Evolutionary conservation across 2,888 invertebrate genomes (phyloP).

Genomic region (Lycophotia porphyrea): DNA sequence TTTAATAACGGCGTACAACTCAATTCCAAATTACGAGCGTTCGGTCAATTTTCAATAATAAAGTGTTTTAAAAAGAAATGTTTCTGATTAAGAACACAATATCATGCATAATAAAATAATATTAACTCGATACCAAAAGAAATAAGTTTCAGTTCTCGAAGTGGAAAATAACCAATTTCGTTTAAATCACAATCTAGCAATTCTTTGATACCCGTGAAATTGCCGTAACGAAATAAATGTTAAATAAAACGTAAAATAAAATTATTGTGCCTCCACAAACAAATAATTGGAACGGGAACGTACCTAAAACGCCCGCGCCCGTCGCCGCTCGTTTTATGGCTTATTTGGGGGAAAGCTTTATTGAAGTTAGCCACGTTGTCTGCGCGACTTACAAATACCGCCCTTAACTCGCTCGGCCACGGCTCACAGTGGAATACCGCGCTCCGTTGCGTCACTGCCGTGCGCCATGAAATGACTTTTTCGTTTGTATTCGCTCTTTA

Average conservation of each 20-base stretch:
- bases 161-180: conserved; percentile 90
- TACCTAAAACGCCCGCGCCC: conserved; percentile 84
- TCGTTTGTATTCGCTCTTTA: conserved; percentile 90
- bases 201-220: conserved; percentile 90
- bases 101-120: conserved; percentile 88
- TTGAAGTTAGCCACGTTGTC: conserved; percentile 88
- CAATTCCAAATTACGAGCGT: conserved; percentile 70
- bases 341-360: conserved; percentile 91
- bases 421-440: conserved; percentile 72
- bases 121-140: conserved; percentile 82
- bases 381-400: conserved; percentile 76
- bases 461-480: conserved; percentile 90
- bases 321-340: conserved; percentile 89
- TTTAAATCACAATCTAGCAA: conserved; percentile 90
- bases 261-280: conserved; percentile 90
- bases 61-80: conserved; percentile 73
- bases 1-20: conserved; percentile 69
- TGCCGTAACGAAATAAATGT: conserved; percentile 90
- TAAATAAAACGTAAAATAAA: conserved; percentile 91
- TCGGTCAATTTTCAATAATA: conserved; percentile 74
- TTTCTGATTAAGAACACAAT: conserved; percentile 82
- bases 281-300: conserved; percentile 89
- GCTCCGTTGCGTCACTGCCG: conserved; percentile 82
- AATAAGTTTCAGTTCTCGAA: conserved; percentile 82
- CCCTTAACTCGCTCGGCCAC: conserved; percentile 75